Percentiles rank a stretch among this genome's conserved stretches.
These are phyloP conservation scores for Linurgus olivaceus DNA, from an alignment of 2,797 vertebrate genomes.

Conservation along the genomic window DNA sequence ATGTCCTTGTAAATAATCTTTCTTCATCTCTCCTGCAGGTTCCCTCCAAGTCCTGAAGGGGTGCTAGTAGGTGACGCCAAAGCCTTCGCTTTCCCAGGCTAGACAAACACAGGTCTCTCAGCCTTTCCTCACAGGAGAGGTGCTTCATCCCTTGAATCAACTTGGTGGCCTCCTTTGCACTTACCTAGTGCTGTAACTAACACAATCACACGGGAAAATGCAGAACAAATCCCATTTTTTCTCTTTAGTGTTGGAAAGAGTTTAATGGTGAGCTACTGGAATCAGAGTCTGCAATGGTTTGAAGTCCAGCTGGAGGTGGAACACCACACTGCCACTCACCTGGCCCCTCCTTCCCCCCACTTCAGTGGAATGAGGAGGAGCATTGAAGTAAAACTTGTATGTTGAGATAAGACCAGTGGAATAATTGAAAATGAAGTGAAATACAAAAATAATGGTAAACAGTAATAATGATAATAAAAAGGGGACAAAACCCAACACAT, in stretches of 20 bases:
- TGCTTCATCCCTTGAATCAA: background rate
- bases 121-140: background rate
- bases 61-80: background rate
- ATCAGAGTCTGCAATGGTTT: background rate
- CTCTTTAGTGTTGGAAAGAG: background rate
- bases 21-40: background rate
- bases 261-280: background rate
- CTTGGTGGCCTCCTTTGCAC: background rate
- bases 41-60: background rate
- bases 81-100: background rate
- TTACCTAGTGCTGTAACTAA: background rate
- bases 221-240: background rate
- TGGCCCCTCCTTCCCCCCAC: rapidly evolving
- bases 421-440: background rate
- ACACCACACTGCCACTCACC: rapidly evolving
- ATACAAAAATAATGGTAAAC: background rate
- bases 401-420: background rate
- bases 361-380: background rate
- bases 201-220: background rate
- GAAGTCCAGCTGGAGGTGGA: background rate
- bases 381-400: background rate
- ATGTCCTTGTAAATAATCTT: background rate
- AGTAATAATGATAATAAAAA: background rate
- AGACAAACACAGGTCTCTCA: background rate
- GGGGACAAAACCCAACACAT: rapidly evolving